Evolutionary conservation across 1,140 invertebrate species (phyloP).

Genomic region (Tetranychus cinnabarinus): DNA sequence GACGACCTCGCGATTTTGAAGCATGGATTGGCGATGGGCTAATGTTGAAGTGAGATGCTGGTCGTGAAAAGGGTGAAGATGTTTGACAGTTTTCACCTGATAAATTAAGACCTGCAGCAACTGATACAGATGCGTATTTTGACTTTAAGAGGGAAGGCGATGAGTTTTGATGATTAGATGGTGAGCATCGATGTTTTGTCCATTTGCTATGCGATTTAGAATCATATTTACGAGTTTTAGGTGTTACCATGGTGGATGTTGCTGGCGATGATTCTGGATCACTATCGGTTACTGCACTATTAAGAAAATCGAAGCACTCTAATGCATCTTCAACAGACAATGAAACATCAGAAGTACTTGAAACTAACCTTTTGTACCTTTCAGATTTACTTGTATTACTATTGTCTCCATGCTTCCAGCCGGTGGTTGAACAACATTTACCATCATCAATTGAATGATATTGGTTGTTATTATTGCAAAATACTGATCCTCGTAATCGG

Average conservation of each 20-base stretch:
- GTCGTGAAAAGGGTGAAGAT: too few species aligned
- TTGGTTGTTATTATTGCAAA: not conserved
- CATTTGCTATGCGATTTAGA: not conserved
- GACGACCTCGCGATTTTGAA: too few species aligned
- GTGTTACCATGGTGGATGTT: too few species aligned
- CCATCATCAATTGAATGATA: not conserved
- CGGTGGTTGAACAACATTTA: too few species aligned
- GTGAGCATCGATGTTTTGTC: not conserved
- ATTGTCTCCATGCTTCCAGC: too few species aligned
- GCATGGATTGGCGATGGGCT: too few species aligned
- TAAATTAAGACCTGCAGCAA: not conserved
- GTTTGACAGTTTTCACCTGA: not conserved
- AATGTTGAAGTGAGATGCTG: too few species aligned
- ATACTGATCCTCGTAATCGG: not conserved
- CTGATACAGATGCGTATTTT: too few species aligned
- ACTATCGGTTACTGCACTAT: constrained; percentile 21
- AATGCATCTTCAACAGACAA: constrained; percentile 30
- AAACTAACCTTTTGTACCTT: constrained; percentile 14
- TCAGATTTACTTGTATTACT: too few species aligned
- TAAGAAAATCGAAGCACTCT: constrained; percentile 30
- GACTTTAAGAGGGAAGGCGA: too few species aligned
- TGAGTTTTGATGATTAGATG: not conserved
- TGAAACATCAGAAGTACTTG: constrained; percentile 22
- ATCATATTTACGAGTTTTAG: too few species aligned
- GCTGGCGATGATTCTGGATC: constrained; percentile 15